phyloP scores from a whole-genome alignment of 2,888 invertebrate genomes.

The Morinoia aosen region DNA sequence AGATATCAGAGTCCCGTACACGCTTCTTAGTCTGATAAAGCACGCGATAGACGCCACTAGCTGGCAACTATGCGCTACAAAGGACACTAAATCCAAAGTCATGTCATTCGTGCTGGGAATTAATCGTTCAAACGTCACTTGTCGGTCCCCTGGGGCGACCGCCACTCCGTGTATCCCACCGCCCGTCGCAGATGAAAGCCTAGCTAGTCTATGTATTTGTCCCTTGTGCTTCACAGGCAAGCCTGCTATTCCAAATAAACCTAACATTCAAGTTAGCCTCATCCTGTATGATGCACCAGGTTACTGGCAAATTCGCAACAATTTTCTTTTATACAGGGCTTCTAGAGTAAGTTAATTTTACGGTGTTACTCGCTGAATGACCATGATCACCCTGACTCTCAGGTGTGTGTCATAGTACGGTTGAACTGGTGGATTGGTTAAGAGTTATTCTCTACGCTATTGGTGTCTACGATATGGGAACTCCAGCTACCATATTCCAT shows the following conservation, averaged over 20 bases:
- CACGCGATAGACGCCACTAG: not conserved
- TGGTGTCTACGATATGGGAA: too few relatives aligned
- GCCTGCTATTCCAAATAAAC: not conserved
- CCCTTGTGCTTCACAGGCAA: not conserved
- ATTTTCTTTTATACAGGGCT: not conserved
- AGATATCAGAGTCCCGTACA: not conserved
- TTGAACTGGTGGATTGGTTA: too few relatives aligned
- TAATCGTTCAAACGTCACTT: not conserved
- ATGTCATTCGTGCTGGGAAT: not conserved
- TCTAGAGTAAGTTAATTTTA: not conserved
- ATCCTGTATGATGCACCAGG: not conserved
- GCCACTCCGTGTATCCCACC: not conserved
- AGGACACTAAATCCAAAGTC: not conserved
- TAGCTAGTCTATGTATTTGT: too few relatives aligned
- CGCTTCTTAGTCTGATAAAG: not conserved
- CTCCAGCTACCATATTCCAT: too few relatives aligned
- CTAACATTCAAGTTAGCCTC: not conserved
- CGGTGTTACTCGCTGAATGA: not conserved
- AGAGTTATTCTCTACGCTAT: too few relatives aligned
- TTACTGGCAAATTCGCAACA: not conserved
- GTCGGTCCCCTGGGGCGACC: not conserved
- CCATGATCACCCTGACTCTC: not conserved
- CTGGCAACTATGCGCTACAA: not conserved
- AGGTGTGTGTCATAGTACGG: not conserved
- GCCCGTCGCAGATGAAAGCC: not conserved